A percentile compares a stretch with the other conserved stretches of the same genome.
phyloP scores from a whole-genome alignment of 2,113 vertebrate genomes.

The Pyxicephalus adspersus region DNA sequence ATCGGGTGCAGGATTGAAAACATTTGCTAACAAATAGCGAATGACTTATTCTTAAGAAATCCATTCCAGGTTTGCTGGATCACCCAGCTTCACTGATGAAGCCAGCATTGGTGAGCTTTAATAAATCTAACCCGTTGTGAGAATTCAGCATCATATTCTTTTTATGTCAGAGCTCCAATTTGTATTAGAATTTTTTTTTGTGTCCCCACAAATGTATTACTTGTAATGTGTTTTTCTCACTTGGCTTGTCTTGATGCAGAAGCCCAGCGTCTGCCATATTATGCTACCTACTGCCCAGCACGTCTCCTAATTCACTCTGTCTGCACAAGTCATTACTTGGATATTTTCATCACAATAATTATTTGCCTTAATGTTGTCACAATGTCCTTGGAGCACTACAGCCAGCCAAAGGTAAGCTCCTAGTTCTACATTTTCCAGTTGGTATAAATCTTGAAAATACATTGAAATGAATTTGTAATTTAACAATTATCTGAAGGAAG shows the following conservation, averaged over 20 bases:
- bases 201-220: background rate
- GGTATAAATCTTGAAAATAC: background rate
- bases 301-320: constrained; percentile 95
- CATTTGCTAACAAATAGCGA: no score
- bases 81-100: no score
- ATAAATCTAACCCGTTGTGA: no score
- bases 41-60: no score
- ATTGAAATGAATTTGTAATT: background rate
- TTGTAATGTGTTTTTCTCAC: constrained; percentile 31
- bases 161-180: background rate
- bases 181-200: constrained; percentile 27
- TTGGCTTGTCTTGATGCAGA: constrained; percentile 73
- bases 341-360: constrained; percentile 98
- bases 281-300: constrained; percentile 84
- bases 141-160: background rate
- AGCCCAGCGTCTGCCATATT: constrained; percentile 94
- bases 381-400: constrained; percentile 98
- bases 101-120: no score
- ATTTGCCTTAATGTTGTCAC: constrained; percentile 98
- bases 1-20: no score
- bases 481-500: no score
- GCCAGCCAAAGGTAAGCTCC: constrained; percentile 87
- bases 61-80: no score
- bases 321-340: constrained; percentile 97
- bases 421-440: background rate